Conservation (phyloP, 2,113 vertebrate species). For the Brienomyrus brachyistius region DNA sequence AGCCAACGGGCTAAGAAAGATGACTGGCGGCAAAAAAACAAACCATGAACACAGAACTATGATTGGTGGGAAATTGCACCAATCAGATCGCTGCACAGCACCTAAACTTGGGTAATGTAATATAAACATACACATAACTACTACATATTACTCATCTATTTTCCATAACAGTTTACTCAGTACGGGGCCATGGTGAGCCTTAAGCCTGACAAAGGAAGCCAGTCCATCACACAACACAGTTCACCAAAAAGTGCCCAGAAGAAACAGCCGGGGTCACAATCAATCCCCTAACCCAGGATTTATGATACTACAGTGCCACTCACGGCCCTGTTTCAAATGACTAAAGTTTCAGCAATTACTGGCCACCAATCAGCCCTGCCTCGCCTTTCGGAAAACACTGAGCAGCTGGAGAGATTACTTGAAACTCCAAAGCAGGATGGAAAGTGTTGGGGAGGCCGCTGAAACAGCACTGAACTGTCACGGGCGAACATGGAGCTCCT, state of each 20-base stretch:
- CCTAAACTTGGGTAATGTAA: neutral
- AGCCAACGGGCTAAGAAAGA: neutral
- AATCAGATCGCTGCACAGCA: neutral
- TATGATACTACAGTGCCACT: neutral
- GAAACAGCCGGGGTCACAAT: neutral
- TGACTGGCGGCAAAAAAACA: neutral
- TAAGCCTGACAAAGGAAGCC: neutral
- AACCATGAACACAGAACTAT: neutral
- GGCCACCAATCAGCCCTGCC: neutral
- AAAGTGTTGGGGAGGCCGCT: neutral
- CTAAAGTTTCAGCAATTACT: neutral
- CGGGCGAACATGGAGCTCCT: neutral
- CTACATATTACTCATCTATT: neutral
- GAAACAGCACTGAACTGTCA: neutral
- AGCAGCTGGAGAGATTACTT: neutral
- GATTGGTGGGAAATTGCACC: neutral
- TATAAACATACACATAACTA: neutral
- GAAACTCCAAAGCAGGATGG: neutral
- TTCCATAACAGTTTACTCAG: neutral
- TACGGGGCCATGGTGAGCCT: too few relatives aligned
- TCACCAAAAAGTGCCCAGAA: neutral
- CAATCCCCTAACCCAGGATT: neutral
- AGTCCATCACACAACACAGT: neutral
- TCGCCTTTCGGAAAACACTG: neutral
- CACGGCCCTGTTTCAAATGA: neutral